Percentiles rank a stretch among this genome's conserved stretches.
phyloP scores from a whole-genome alignment of 2,888 invertebrate species.

The Callyntrura sp. region DNA sequence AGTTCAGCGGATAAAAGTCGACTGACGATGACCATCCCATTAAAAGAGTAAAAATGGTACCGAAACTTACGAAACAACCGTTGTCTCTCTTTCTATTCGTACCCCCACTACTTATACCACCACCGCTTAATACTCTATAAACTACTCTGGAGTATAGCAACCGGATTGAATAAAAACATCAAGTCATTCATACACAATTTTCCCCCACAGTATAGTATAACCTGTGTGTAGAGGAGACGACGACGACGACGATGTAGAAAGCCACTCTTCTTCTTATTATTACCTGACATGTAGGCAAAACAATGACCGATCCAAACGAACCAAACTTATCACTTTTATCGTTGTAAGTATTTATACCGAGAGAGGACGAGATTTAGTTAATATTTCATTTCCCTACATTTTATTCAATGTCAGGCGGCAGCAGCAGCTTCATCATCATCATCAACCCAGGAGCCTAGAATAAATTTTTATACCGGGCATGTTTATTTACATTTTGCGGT shows the following conservation, averaged over 20 bases:
- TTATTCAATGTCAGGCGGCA: not conserved
- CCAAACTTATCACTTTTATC: conserved; percentile 50
- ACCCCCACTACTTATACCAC: not conserved
- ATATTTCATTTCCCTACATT: conserved; percentile 47
- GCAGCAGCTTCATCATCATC: not conserved
- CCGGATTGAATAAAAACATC: conserved; percentile 12
- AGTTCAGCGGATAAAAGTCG: conserved; percentile 55
- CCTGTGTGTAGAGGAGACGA: too few species aligned
- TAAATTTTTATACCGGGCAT: too few species aligned
- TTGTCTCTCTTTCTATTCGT: conserved; percentile 28
- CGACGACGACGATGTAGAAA: too few species aligned
- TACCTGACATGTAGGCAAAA: conserved; percentile 28
- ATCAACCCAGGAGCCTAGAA: too few species aligned
- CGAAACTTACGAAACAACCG: conserved; percentile 44
- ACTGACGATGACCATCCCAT: conserved; percentile 59
- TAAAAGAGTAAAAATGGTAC: conserved; percentile 22
- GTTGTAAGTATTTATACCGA: conserved; percentile 25
- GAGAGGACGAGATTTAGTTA: too few species aligned
- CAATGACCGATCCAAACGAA: conserved; percentile 66
- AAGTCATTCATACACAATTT: not conserved
- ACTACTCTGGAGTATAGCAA: too few species aligned
- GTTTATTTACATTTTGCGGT: too few species aligned
- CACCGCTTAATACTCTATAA: too few species aligned
- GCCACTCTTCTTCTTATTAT: too few species aligned
- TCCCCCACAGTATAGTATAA: not conserved